Evolutionary conservation across 2,113 vertebrate genomes (phyloP), one percentile per base, ranked within the genome.

Genomic region (Verasper variegatus): DNA sequence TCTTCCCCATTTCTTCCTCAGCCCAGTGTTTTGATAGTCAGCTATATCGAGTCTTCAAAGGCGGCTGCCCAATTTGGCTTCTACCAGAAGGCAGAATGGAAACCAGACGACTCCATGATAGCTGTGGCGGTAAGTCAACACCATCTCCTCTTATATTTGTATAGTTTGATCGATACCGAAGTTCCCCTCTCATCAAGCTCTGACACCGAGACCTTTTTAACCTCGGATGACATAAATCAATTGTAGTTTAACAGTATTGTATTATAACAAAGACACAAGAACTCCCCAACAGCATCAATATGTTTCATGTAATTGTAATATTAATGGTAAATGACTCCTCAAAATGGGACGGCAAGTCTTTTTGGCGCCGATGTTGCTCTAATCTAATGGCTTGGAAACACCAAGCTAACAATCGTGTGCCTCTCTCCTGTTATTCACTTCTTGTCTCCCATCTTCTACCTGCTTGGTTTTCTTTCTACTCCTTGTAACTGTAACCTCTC

Each of bases 1-100:
- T 83, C 55, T 85, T 71, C 62, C 35, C 42, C n/a, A 20, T 70
- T 15, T 83, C 58, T 57, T 82, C 63, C 24, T n/a, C 91, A 99
- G 97, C 97, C 98, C 88, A 97, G 96, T 85, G 98, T 99, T 77
- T 94, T 99, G 94, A 96, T 99, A 0, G 95, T 97, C 90, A 98
- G 96, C 90, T 98, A 99, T 84, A 98, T 97, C 65, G 97, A 98
- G 89, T 93, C 96, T 31, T 88, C 92, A 68, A 99, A 98, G 89
- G 96, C 97, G 61, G 94, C 95, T 21, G 89, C 94, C 80, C 97
- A 97, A 89, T 98, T 99, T 92, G 98, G 98, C 87, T 81, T 90
- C 75, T 99, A 98, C 63, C 95, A 95, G 83, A 96, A 95, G 88
- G 93, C 95, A 68, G 97, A 99, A 94, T 99, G 98, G 98, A 96